Evolutionary conservation across 2,888 invertebrate genomes (phyloP), one percentile per base, ranked within the genome.

Genomic region (Oxystoma pomonae): DNA sequence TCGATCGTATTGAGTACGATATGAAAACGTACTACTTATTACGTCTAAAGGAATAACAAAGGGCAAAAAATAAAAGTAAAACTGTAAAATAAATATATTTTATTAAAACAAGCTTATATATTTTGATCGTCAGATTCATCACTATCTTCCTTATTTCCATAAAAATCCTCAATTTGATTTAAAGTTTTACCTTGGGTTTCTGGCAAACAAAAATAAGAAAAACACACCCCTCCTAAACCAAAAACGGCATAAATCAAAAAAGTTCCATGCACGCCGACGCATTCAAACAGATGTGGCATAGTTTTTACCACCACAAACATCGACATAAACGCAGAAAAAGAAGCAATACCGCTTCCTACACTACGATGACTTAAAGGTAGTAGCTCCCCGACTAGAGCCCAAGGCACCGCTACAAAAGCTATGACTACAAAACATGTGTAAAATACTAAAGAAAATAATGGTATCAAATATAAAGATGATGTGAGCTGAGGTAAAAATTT

Each of bases 381-480:
- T 0, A 91, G 81, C 77, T 91, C 91, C 0, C 90, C 90, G 68
- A 88, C 87, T 85, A 91, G 86, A 22, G 89, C 86, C 86, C 90
- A 91, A 0, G 91, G 90, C 58, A 91, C 73, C 0, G 74, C 71
- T 3, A 73, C 71, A 50, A 73, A 70, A 1, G 72, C 89, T 59
- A 86, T 80, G 1, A 85, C 83, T 58, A 87, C 82, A 58, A 86
- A 85, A 55, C 83, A 81, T 12, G 87, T 86, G 71, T 88, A 59
- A 5, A 59, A 3, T 16, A 55, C 21, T 16, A 59, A 20, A 3
- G 59, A 52, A 3, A 59, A 7, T 16, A 59, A 16, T 18, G 59
- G 59, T 16, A 59, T 55, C 5, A 59, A 20, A 16, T 16, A 16
- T 7, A 59, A n/a, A 7, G 58, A 16, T 5, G 35, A 3, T 3